Evolutionary conservation across 2,113 vertebrate species (phyloP).

Genomic region (Ranitomeya imitator): DNA sequence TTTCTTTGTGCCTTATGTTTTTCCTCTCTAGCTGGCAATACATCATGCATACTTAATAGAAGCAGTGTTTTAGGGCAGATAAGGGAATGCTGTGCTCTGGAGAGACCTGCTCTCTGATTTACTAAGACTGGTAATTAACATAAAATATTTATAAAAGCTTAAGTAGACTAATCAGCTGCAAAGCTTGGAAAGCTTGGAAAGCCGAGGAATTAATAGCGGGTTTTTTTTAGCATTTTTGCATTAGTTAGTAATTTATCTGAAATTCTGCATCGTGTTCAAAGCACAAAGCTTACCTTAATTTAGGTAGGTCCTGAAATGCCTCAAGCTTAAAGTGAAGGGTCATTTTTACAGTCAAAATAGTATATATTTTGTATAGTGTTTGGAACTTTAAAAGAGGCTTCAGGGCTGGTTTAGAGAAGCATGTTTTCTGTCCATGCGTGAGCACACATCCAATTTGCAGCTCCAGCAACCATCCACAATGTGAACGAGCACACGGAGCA

Average conservation of each 20-base stretch:
- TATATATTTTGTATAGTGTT: too few species aligned
- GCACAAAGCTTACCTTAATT: background rate
- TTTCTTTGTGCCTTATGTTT: background rate
- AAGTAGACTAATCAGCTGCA: constrained; percentile 33
- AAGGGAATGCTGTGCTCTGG: constrained; percentile 30
- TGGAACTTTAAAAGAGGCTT: too few species aligned
- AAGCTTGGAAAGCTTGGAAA: constrained; percentile 26
- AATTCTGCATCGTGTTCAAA: background rate
- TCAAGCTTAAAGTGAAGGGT: background rate
- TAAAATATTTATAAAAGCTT: constrained; percentile 43
- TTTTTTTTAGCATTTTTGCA: constrained; percentile 38
- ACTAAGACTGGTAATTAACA: constrained; percentile 28
- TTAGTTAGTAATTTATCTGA: constrained; percentile 21
- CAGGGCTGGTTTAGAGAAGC: too few species aligned
- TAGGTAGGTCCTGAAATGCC: background rate
- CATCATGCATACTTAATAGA: constrained; percentile 7
- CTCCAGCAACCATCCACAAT: too few species aligned
- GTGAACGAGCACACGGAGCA: too few species aligned
- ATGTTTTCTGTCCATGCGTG: too few species aligned
- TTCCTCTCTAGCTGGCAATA: constrained; percentile 12
- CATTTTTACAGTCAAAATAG: background rate
- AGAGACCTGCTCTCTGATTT: constrained; percentile 36
- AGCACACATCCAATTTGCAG: too few species aligned
- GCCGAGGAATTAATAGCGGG: constrained; percentile 7
- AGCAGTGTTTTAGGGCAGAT: constrained; percentile 46